These are phyloP conservation scores for Syndactyla subalaris DNA, from an alignment of 2,797 vertebrate genomes.

Conservation along the genomic window DNA sequence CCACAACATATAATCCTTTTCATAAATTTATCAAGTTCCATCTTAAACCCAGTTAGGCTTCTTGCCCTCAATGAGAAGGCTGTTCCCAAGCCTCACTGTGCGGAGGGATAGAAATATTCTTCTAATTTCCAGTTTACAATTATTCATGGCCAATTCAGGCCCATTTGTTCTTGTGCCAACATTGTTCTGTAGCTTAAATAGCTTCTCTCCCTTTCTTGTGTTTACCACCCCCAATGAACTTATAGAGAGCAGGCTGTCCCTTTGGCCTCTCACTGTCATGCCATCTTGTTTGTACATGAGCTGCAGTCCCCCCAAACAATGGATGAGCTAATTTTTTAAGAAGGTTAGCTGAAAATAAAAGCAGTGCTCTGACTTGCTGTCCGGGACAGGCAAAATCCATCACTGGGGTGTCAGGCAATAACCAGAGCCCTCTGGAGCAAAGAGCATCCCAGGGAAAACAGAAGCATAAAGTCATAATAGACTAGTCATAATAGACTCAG, in stretches of 20 bases:
- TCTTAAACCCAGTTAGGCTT: slow-evolving; percentile 49
- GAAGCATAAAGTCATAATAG: neutral
- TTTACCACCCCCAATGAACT: slow-evolving; percentile 57
- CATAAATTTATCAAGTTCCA: slow-evolving; percentile 66
- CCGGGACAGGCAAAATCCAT: neutral
- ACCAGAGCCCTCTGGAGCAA: neutral
- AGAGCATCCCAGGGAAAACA: slow-evolving; percentile 2
- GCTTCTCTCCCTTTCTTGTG: slow-evolving; percentile 24
- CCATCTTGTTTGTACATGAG: neutral
- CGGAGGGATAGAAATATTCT: slow-evolving; percentile 63
- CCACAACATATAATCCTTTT: slow-evolving; percentile 60
- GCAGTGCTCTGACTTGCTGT: neutral
- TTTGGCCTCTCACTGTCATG: slow-evolving; percentile 11
- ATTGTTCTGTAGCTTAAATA: slow-evolving; percentile 70
- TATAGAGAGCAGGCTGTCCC: slow-evolving; percentile 54
- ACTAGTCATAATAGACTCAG: neutral
- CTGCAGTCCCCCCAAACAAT: neutral
- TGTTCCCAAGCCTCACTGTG: slow-evolving; percentile 56
- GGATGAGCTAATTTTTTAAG: slow-evolving; percentile 3
- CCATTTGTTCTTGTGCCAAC: slow-evolving; percentile 69
- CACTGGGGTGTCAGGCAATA: neutral
- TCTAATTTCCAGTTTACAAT: slow-evolving; percentile 62
- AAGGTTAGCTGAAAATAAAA: neutral
- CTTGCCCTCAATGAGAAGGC: slow-evolving; percentile 20
- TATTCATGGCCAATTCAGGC: slow-evolving; percentile 50